Evolutionary conservation across 2,113 vertebrate genomes (phyloP), one percentile per base, ranked within the genome.

Genomic region (Scytalopus superciliaris): DNA sequence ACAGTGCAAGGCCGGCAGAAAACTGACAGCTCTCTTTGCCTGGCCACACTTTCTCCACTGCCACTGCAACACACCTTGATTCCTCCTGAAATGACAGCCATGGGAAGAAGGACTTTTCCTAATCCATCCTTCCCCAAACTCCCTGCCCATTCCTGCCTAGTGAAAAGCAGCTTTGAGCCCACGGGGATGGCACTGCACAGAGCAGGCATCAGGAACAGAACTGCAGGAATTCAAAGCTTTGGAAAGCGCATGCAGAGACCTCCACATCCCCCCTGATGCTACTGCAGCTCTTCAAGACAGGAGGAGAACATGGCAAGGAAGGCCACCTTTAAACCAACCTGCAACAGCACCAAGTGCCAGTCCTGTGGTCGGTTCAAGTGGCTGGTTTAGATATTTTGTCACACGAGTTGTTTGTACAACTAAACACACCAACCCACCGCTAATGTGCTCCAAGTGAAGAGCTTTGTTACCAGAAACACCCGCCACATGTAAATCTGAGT

Each of bases 131-230:
- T 28, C 50, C 56, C 77, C 69, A 10, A 70, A 31, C 19, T 57
- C 37, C 25, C 55, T 27, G 40, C 12, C 28, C 0, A 0, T 14
- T 66, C 55, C 42, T 28, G 11, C 79, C 31, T 5, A 14, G 16
- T 1, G 4, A 67, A 28, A 37, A 44, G 62, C 70, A 39, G 39
- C 77, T 40, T 3, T 23, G 73, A 31, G 37, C 55, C 73, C 42
- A 1, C 0, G 1, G 68, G 63, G 50, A 9, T 33, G 72, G 35
- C 39, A 6, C 56, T 19, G 81, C 75, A 31, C 60, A 42, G 35
- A 31, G 12, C 42, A 10, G 44, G 33, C 77, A 30, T 0, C 42
- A 31, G 22, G 49, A 68, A 8, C 31, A 86, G 42, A 67, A 22
- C 37, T 10, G 52, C 68, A 39, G 22, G 28, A 37, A 10, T 7